These are phyloP conservation scores for Silurus asotus DNA, from an alignment of 2,113 vertebrate species.

Conservation along the genomic window DNA sequence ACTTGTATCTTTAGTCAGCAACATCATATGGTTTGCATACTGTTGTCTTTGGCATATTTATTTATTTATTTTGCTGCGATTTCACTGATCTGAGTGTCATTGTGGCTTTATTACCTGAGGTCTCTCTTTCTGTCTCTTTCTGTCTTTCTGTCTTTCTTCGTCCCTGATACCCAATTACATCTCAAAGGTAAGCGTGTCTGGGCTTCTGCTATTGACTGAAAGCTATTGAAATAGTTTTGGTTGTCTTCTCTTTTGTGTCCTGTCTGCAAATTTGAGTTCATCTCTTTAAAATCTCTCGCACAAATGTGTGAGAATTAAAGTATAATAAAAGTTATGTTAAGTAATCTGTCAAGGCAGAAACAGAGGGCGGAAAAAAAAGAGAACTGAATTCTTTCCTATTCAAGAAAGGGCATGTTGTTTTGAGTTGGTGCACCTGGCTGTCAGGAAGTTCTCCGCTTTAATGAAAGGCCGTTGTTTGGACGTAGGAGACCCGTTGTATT, in stretches of 20 bases:
- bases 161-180: conserved; percentile 46
- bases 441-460: conserved; percentile 13
- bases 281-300: not conserved
- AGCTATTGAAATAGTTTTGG: not conserved
- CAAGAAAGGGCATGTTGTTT: conserved; percentile 33
- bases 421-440: conserved; percentile 6
- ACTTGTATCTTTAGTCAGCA: not conserved
- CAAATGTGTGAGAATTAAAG: not conserved
- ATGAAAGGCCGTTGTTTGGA: conserved; percentile 29
- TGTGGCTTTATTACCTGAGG: not conserved
- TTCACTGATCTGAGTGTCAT: not conserved
- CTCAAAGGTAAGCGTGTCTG: conserved; percentile 35
- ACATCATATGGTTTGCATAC: not conserved
- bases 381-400: not conserved
- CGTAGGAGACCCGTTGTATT: conserved; percentile 11
- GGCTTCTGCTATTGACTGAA: conserved; percentile 19
- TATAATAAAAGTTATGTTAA: not conserved
- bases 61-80: too few relatives aligned
- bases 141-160: conserved; percentile 8
- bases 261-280: not conserved
- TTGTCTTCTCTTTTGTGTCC: not conserved
- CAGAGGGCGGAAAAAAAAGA: not conserved
- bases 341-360: not conserved
- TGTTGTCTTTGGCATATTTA: not conserved
- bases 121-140: conserved; percentile 1